These are phyloP conservation scores for Podarcis muralis DNA, from an alignment of 2,113 vertebrate species.

Conservation along the genomic window DNA sequence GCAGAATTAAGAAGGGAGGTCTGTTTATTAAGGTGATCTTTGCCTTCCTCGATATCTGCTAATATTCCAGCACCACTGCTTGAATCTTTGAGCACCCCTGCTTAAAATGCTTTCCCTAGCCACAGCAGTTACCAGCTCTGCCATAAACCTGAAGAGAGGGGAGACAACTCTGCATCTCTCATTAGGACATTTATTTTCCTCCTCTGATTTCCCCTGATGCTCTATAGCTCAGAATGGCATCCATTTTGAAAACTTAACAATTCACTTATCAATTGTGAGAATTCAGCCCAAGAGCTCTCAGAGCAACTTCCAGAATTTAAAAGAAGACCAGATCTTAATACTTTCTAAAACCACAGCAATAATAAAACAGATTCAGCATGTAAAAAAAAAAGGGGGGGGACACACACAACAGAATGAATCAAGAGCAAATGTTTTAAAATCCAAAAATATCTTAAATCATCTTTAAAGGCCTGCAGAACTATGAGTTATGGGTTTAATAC, in stretches of 20 bases:
- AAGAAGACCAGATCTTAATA: no score
- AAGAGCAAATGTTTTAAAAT: no score
- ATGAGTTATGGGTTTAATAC: neutral
- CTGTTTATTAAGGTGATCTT: neutral
- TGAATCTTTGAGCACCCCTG: neutral
- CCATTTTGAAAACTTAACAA: neutral
- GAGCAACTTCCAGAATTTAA: neutral
- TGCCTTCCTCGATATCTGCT: neutral
- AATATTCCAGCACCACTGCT: neutral
- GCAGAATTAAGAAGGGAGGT: neutral
- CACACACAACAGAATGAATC: no score
- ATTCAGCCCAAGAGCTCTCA: neutral
- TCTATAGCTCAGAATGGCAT: neutral
- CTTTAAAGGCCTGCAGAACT: neutral
- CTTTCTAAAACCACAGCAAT: no score
- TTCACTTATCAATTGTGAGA: neutral
- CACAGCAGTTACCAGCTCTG: neutral
- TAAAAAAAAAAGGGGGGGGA: no score
- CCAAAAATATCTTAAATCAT: no score
- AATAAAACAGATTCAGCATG: no score
- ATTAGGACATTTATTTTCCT: neutral
- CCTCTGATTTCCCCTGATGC: neutral
- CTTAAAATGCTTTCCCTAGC: neutral
- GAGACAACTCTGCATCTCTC: neutral
- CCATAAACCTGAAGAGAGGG: neutral